Percentiles rank a stretch among this genome's conserved stretches.
These are phyloP conservation scores for Bubo bubo DNA, from an alignment of 2,113 vertebrate genomes.

Conservation along the genomic window DNA sequence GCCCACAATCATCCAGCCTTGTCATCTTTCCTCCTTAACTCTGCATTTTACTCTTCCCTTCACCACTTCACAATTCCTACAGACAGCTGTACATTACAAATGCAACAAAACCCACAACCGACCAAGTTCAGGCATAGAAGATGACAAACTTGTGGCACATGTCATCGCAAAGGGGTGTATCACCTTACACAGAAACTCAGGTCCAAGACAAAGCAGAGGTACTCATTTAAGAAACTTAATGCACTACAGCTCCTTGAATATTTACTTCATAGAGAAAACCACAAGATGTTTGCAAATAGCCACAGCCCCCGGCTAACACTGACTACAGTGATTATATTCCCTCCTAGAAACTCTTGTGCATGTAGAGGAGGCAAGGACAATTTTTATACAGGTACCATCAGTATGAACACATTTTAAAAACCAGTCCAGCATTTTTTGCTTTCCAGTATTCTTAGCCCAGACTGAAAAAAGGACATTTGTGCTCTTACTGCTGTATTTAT, in stretches of 20 bases:
- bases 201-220: neutral
- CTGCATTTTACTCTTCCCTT: neutral
- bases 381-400: neutral
- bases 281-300: neutral
- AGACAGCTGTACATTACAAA: neutral
- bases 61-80: neutral
- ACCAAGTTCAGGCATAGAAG: neutral
- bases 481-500: neutral
- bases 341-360: neutral
- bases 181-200: neutral
- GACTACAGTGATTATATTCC: neutral
- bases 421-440: neutral
- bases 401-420: neutral
- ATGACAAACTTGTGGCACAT: rapidly evolving
- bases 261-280: neutral
- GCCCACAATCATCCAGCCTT: neutral
- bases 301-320: neutral
- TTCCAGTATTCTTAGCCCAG: neutral
- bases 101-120: neutral
- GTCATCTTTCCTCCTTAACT: neutral
- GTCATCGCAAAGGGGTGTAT: neutral
- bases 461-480: neutral
- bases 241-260: neutral
- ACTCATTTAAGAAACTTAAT: neutral
- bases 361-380: neutral